Conservation (phyloP, 64 coral and sea anemone genomes). For the Trachythela sp. region DNA sequence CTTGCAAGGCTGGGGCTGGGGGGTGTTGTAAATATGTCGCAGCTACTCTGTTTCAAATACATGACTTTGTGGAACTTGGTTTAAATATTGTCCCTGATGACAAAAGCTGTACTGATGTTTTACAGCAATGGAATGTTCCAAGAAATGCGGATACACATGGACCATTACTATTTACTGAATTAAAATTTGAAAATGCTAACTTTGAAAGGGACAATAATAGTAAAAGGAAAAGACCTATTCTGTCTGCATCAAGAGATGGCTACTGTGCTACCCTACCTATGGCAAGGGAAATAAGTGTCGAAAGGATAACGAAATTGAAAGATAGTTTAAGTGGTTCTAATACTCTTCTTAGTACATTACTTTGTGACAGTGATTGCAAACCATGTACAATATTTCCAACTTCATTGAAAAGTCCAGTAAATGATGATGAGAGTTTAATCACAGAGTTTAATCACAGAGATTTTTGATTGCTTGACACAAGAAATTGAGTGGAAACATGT, state of each 20-base stretch:
- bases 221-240: background rate
- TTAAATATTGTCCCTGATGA: background rate
- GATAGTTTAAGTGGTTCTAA: background rate
- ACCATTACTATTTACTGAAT: background rate
- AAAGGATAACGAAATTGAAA: background rate
- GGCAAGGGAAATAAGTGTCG: background rate
- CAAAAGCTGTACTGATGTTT: background rate
- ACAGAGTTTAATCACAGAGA: background rate
- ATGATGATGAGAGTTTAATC: background rate
- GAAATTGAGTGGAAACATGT: constrained; percentile 14
- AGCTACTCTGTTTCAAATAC: background rate
- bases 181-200: background rate
- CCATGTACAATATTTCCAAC: background rate
- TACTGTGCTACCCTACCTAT: background rate
- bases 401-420: background rate
- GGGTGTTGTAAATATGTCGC: background rate
- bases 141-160: background rate
- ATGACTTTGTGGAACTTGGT: background rate
- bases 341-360: background rate
- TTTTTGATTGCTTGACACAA: background rate
- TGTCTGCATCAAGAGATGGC: background rate
- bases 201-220: background rate
- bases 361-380: background rate
- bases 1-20: background rate
- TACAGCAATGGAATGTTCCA: background rate